These are phyloP conservation scores for Pachyuromys duprasi DNA, from an alignment of 2,797 vertebrate species.

Conservation along the genomic window DNA sequence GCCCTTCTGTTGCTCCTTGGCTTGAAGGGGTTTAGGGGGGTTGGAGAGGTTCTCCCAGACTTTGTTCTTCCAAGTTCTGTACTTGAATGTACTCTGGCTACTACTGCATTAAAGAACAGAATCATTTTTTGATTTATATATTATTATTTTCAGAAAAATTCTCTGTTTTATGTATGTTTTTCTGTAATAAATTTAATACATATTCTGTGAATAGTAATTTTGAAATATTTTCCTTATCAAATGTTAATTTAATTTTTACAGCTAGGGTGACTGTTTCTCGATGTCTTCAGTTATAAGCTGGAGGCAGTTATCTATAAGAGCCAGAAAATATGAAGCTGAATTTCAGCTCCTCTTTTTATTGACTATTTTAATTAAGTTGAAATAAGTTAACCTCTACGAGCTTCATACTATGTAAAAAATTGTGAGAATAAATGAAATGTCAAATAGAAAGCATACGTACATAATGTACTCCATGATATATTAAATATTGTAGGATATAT, in stretches of 20 bases:
- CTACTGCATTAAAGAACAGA: background rate
- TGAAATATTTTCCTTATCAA: background rate
- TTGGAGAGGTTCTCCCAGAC: background rate
- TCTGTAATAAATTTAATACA: conserved; percentile 17
- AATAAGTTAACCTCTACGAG: conserved; percentile 31
- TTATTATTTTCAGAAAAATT: conserved; percentile 43
- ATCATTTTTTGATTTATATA: conserved; percentile 33
- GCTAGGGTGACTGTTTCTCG: background rate
- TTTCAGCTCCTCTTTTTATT: conserved; percentile 25
- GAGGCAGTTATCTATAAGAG: background rate
- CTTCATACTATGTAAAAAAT: background rate
- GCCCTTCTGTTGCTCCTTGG: background rate
- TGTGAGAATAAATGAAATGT: background rate
- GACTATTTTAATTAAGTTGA: conserved; percentile 29
- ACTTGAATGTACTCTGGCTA: background rate
- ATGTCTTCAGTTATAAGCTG: background rate
- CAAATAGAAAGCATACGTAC: background rate
- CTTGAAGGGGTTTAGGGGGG: background rate
- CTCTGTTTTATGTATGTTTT: background rate
- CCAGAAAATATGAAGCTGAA: background rate
- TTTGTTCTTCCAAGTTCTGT: background rate
- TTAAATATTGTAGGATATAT: background rate
- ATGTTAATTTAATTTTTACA: conserved; percentile 38
- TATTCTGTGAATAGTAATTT: background rate
- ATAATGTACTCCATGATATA: background rate